A percentile compares a stretch with the other conserved stretches of the same genome.
Conservation (phyloP, 2,888 invertebrate genomes). For the Drosophila bunnanda region DNA sequence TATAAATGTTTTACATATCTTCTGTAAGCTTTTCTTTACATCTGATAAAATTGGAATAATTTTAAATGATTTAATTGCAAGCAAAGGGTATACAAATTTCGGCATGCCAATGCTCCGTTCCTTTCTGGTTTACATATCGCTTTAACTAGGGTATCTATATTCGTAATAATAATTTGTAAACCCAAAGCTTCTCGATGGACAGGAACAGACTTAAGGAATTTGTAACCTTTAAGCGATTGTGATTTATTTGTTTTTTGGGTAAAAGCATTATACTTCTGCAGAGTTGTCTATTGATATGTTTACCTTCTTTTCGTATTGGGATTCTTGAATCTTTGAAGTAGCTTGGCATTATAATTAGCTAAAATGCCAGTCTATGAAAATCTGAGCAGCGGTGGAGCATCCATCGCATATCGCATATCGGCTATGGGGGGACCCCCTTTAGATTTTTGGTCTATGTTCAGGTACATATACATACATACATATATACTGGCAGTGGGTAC, state of each 20-base stretch:
- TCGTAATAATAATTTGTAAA: too few relatives aligned
- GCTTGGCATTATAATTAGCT: slow-evolving; percentile 60
- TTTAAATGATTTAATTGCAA: too few relatives aligned
- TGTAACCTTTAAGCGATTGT: neutral
- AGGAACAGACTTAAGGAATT: neutral
- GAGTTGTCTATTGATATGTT: neutral
- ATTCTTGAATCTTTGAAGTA: slow-evolving; percentile 10
- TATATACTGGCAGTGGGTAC: slow-evolving; percentile 6
- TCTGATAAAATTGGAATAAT: too few relatives aligned
- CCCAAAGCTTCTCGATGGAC: neutral
- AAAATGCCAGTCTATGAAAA: slow-evolving; percentile 23
- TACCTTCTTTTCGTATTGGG: neutral
- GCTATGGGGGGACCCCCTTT: slow-evolving; percentile 3
- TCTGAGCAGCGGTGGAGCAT: slow-evolving; percentile 7
- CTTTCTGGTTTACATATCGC: too few relatives aligned
- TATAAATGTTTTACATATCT: too few relatives aligned
- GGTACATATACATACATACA: slow-evolving; percentile 3
- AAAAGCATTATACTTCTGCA: neutral
- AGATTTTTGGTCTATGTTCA: slow-evolving; percentile 51
- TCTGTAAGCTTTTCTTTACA: too few relatives aligned
- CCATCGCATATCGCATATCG: slow-evolving; percentile 13
- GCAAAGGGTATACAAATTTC: too few relatives aligned
- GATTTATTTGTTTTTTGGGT: neutral
- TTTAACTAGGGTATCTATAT: too few relatives aligned
- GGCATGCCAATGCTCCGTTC: too few relatives aligned